These are phyloP conservation scores for Prunella strophiata DNA, from an alignment of 2,797 vertebrate genomes.

Conservation along the genomic window DNA sequence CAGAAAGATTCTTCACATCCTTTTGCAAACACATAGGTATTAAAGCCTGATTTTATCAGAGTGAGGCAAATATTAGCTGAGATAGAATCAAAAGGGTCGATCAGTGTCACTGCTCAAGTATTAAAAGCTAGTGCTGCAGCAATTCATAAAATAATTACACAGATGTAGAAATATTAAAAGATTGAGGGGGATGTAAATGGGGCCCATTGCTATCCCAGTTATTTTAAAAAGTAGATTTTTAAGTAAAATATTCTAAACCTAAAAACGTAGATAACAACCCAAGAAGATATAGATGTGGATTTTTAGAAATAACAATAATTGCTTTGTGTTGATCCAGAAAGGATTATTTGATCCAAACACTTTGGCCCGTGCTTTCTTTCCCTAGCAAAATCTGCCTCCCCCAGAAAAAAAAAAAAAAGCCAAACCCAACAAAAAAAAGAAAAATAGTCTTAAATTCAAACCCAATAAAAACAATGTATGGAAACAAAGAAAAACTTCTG, in stretches of 20 bases:
- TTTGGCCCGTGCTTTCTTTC: neutral
- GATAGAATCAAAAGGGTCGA: neutral
- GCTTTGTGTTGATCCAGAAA: neutral
- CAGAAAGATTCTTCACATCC: neutral
- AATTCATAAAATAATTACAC: neutral
- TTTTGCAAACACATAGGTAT: neutral
- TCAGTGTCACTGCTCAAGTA: neutral
- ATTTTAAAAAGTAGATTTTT: neutral
- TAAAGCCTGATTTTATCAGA: neutral
- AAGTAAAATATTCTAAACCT: neutral
- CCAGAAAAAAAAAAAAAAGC: neutral
- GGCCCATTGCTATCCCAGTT: fast-evolving
- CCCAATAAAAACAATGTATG: neutral
- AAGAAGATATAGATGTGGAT: neutral
- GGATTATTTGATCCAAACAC: neutral
- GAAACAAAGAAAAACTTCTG: neutral
- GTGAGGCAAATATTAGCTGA: neutral
- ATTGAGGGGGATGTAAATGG: neutral
- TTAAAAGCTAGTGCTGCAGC: neutral
- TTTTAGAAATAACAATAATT: neutral
- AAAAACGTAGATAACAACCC: neutral
- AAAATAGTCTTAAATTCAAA: neutral
- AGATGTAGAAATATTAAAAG: neutral
- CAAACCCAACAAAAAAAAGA: neutral
- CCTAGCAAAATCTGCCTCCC: neutral